Evolutionary conservation across 2,797 vertebrate genomes (phyloP).

Genomic region (Poecilia wingei): DNA sequence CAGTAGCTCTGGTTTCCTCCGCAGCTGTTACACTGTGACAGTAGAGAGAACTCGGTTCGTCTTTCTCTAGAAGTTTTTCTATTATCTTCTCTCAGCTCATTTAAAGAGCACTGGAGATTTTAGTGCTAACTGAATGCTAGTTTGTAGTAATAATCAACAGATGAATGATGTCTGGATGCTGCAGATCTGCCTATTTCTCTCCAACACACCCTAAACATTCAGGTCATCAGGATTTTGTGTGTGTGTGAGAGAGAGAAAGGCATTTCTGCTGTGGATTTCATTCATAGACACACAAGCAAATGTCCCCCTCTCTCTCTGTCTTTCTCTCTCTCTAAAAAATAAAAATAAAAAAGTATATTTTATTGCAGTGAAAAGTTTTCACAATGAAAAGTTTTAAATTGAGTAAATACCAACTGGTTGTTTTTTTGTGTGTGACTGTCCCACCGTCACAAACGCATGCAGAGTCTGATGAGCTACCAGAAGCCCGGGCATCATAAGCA

Average conservation of each 20-base stretch:
- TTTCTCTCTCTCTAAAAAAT: background rate
- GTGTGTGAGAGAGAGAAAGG: background rate
- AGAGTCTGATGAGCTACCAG: background rate
- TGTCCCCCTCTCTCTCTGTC: too few relatives aligned
- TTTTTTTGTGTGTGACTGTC: background rate
- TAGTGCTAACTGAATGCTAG: background rate
- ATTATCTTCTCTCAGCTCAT: background rate
- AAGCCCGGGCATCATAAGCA: background rate
- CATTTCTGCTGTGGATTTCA: background rate
- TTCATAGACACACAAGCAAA: constrained; percentile 3
- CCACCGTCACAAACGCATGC: background rate
- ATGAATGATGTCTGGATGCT: background rate
- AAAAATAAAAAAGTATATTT: background rate
- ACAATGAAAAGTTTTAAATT: background rate
- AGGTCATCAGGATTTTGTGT: constrained; percentile 40
- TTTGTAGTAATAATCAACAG: background rate
- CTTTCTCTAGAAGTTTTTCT: background rate
- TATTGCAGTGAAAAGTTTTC: background rate
- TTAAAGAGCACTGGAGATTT: background rate
- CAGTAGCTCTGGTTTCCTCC: background rate
- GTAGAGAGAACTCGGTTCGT: background rate
- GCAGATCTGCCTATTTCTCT: background rate
- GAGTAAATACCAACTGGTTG: background rate
- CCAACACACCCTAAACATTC: background rate
- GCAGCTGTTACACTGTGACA: background rate